phyloP scores from a whole-genome alignment of 2,888 invertebrate species.

The Dynastes hyllus region DNA sequence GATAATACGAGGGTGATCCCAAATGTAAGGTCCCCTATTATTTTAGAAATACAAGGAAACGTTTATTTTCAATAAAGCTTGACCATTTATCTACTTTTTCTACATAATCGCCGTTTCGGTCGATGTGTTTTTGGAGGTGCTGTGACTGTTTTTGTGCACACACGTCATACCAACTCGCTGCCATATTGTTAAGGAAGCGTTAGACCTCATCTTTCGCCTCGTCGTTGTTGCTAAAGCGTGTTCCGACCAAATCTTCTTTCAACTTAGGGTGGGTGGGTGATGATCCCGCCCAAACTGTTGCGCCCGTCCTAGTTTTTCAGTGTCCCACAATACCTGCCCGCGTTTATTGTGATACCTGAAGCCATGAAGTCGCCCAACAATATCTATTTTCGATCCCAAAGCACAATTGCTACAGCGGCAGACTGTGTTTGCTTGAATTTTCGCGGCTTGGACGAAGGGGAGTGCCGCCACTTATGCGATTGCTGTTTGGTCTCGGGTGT shows the following conservation, averaged over 20 bases:
- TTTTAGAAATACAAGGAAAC: background rate
- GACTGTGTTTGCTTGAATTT: constrained; percentile 40
- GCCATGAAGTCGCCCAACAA: constrained; percentile 20
- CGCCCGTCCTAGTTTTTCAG: background rate
- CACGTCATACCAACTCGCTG: background rate
- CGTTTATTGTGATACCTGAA: background rate
- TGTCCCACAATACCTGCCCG: background rate
- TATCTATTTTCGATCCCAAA: constrained; percentile 28
- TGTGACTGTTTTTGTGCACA: too few relatives aligned
- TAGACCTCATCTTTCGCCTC: background rate
- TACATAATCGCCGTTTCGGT: constrained; percentile 8
- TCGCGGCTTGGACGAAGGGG: constrained; percentile 31
- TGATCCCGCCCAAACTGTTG: too few relatives aligned
- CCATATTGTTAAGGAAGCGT: background rate
- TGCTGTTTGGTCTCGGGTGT: constrained; percentile 17
- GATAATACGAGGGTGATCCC: too few relatives aligned
- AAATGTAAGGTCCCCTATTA: background rate
- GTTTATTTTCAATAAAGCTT: background rate
- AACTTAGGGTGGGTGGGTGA: too few relatives aligned
- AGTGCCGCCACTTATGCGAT: constrained; percentile 24
- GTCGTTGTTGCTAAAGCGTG: background rate
- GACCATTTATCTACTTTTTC: background rate
- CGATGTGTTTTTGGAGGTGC: background rate
- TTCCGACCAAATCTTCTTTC: too few relatives aligned
- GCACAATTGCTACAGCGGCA: constrained; percentile 22